Percentiles rank a stretch among this genome's conserved stretches.
Conservation (phyloP, 2,888 invertebrate species). For the Schrankia costaestrigalis region DNA sequence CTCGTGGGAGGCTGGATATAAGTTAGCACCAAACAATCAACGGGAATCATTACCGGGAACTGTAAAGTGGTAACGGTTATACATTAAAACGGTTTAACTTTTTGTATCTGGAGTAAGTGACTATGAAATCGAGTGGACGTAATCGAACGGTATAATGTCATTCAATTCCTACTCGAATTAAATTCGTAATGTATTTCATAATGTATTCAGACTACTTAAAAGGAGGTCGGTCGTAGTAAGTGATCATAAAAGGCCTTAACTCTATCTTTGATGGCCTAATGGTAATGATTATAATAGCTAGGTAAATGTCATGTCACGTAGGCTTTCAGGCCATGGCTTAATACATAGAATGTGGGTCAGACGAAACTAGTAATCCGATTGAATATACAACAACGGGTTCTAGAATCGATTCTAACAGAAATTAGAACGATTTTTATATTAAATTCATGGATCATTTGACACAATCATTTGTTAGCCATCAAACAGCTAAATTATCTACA, state of each 20-base stretch:
- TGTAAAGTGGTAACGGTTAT: constrained; percentile 32
- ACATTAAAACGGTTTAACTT: constrained; percentile 39
- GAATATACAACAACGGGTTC: constrained; percentile 13
- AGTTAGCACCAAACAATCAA: constrained; percentile 41
- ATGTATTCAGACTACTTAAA: too few relatives aligned
- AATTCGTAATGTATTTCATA: too few relatives aligned
- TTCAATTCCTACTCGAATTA: too few relatives aligned
- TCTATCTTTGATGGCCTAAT: constrained; percentile 33
- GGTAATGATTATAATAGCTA: constrained; percentile 25
- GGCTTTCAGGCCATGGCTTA: constrained; percentile 50
- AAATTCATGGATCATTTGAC: constrained; percentile 14
- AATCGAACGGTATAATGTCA: constrained; percentile 6
- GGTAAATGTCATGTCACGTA: constrained; percentile 54
- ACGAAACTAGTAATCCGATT: constrained; percentile 25
- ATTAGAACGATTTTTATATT: constrained; percentile 20
- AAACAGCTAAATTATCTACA: constrained; percentile 2
- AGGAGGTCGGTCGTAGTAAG: constrained; percentile 25
- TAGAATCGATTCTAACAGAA: constrained; percentile 17
- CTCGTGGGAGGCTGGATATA: constrained; percentile 40
- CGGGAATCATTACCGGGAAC: constrained; percentile 40
- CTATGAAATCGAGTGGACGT: constrained; percentile 14
- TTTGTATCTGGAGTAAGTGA: constrained; percentile 30
- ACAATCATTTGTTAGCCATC: constrained; percentile 8
- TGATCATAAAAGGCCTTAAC: constrained; percentile 22
- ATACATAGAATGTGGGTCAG: constrained; percentile 49